Conservation (phyloP, 2,113 vertebrate genomes). For the Calonectris borealis region DNA sequence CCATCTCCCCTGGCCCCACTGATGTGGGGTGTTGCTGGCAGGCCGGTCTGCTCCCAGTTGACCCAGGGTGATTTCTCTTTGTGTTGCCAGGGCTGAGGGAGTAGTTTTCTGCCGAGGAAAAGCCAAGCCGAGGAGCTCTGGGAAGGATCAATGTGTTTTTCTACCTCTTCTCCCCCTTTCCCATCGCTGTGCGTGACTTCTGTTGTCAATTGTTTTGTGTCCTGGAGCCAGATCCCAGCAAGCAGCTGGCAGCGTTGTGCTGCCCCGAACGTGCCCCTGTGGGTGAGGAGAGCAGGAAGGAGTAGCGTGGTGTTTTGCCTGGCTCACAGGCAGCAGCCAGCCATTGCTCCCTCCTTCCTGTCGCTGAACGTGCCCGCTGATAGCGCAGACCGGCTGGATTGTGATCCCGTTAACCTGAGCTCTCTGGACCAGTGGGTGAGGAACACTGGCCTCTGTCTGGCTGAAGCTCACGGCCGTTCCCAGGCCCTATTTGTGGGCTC, state of each 20-base stretch:
- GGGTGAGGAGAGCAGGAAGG: background rate
- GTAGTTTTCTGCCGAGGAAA: background rate
- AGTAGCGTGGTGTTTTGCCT: background rate
- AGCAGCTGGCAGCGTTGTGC: slow-evolving; percentile 16
- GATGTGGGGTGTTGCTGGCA: background rate
- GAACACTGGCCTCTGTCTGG: background rate
- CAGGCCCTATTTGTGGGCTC: background rate
- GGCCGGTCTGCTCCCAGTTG: background rate
- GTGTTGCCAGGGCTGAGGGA: background rate
- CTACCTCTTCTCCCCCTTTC: background rate
- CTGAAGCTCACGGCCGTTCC: background rate
- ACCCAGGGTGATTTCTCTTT: background rate
- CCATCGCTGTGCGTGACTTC: background rate
- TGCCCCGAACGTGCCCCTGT: background rate
- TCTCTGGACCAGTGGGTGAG: background rate
- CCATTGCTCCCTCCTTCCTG: background rate
- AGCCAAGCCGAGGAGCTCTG: slow-evolving; percentile 17
- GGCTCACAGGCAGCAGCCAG: background rate
- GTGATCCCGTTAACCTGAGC: background rate
- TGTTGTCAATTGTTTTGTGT: background rate
- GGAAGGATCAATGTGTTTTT: slow-evolving; percentile 20
- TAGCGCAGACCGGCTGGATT: background rate
- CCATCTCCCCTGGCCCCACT: background rate
- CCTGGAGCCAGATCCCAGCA: slow-evolving; percentile 50
- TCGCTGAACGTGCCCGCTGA: background rate